These are phyloP conservation scores for Microtus pennsylvanicus DNA, from an alignment of 2,113 vertebrate species.

Conservation along the genomic window DNA sequence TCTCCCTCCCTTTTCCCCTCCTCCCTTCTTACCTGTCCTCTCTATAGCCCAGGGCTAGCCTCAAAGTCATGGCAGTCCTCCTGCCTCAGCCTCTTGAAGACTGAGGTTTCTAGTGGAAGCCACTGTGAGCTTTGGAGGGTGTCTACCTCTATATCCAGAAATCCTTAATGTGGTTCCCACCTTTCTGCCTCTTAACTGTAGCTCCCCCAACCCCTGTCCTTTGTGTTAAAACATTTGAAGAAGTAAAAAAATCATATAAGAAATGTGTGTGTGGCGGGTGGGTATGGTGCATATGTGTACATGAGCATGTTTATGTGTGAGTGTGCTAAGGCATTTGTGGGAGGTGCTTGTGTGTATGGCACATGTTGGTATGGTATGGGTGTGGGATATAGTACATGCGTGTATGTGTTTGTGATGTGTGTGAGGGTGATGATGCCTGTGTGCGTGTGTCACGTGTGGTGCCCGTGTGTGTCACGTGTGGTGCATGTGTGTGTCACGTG, in stretches of 20 bases:
- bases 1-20: fast-evolving
- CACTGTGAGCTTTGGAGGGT: not conserved
- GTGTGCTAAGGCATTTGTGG: not conserved
- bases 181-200: not conserved
- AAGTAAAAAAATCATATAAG: not conserved
- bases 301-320: not conserved
- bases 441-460: not conserved
- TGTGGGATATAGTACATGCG: not conserved
- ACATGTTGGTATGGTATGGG: not conserved
- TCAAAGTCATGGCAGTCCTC: not conserved
- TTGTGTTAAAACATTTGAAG: not conserved
- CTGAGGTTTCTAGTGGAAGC: not conserved
- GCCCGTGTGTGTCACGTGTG: not conserved
- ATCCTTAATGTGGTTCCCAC: not conserved
- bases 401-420: not conserved
- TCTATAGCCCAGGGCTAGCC: not conserved
- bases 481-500: not conserved
- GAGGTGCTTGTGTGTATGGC: not conserved
- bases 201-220: not conserved
- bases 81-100: not conserved
- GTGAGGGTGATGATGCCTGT: not conserved
- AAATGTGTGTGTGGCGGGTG: not conserved
- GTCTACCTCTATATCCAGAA: not conserved
- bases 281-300: not conserved
- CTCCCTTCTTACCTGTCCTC: not conserved